Evolutionary conservation across 2,888 invertebrate species (phyloP).

Genomic region (Oasisia sp.): DNA sequence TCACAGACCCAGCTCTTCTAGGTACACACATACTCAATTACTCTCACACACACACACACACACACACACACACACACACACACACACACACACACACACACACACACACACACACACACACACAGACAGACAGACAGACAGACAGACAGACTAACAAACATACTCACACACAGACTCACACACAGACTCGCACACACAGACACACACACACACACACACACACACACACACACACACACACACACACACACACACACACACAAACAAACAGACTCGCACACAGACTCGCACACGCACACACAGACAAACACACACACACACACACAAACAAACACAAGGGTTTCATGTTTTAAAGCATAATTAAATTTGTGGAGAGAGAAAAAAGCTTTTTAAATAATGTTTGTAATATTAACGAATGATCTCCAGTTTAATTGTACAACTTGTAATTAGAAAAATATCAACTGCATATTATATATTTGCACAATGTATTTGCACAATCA

Average conservation of each 20-base stretch:
- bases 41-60: not conserved
- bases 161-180: not conserved
- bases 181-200: not conserved
- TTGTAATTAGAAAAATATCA: not conserved
- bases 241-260: not conserved
- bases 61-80: too few relatives aligned
- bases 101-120: too few relatives aligned
- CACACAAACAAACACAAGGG: too few relatives aligned
- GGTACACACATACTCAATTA: constrained; percentile 48
- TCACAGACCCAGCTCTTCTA: constrained; percentile 72
- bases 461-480: not conserved
- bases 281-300: too few relatives aligned
- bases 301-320: too few relatives aligned
- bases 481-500: not conserved
- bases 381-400: not conserved
- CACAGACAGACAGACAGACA: too few relatives aligned
- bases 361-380: too few relatives aligned
- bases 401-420: not conserved
- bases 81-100: too few relatives aligned
- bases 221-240: not conserved
- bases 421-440: not conserved
- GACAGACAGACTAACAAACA: too few relatives aligned
- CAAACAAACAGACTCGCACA: too few relatives aligned
- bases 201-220: too few relatives aligned
- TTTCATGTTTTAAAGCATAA: too few relatives aligned